Percentiles rank a stretch among this genome's conserved stretches.
phyloP scores from a whole-genome alignment of 1,140 invertebrate species.

The Drosophila azteca region DNA sequence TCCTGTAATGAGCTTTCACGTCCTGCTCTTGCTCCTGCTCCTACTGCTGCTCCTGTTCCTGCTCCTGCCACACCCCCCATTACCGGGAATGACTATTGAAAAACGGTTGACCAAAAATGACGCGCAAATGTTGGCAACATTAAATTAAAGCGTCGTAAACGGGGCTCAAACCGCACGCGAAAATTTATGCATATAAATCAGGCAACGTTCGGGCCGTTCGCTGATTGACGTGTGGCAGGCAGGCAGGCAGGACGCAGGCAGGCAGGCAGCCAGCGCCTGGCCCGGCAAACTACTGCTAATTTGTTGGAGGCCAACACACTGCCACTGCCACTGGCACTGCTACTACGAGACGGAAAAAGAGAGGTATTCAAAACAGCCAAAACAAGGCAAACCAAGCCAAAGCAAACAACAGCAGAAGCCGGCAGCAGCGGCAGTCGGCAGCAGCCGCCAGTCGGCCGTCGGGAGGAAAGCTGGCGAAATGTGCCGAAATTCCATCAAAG shows the following conservation, averaged over 20 bases:
- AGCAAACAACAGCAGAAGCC: constrained; percentile 64
- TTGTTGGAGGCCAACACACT: constrained; percentile 29
- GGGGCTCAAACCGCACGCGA: constrained; percentile 66
- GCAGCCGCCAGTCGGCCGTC: neutral
- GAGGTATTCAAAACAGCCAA: constrained; percentile 40
- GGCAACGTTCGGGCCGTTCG: constrained; percentile 42
- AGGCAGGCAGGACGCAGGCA: neutral
- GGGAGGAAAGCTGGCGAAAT: constrained; percentile 45
- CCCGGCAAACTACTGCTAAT: constrained; percentile 73
- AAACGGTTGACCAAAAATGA: constrained; percentile 73
- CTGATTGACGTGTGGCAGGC: constrained; percentile 66
- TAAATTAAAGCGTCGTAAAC: constrained; percentile 75
- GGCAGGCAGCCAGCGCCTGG: constrained; percentile 1
- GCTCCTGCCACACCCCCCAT: constrained; percentile 46
- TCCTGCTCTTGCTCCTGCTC: constrained; percentile 31
- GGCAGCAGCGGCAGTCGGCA: neutral
- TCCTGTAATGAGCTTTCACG: constrained; percentile 52
- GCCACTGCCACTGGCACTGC: neutral
- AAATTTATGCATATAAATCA: constrained; percentile 79
- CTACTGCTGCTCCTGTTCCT: constrained; percentile 20
- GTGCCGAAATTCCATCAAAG: constrained; percentile 79
- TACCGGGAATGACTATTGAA: constrained; percentile 66
- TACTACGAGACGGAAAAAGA: constrained; percentile 28
- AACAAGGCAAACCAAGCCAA: constrained; percentile 68
- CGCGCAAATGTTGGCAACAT: constrained; percentile 78